Conservation (phyloP, 2,888 invertebrate genomes). For the Euspilapteryx auroguttella region DNA sequence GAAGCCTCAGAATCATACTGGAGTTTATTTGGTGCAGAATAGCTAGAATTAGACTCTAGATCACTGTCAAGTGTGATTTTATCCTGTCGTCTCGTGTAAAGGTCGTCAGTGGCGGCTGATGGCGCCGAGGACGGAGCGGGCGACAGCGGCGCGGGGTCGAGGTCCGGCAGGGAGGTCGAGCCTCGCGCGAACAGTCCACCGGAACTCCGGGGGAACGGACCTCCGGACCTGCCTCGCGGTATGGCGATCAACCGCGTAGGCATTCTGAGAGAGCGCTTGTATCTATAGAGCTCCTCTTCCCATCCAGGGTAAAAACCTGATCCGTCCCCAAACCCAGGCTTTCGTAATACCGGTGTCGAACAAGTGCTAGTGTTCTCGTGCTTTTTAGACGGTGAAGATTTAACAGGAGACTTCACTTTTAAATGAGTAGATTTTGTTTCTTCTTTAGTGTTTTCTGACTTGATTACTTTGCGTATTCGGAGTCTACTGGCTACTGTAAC, state of each 20-base stretch:
- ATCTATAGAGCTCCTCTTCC: slow-evolving; percentile 83
- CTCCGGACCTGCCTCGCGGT: slow-evolving; percentile 66
- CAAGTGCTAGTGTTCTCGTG: slow-evolving; percentile 27
- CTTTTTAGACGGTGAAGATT: slow-evolving; percentile 34
- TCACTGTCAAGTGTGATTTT: slow-evolving; percentile 64
- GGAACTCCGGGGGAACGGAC: slow-evolving; percentile 36
- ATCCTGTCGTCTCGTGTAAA: slow-evolving; percentile 40
- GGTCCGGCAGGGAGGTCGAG: slow-evolving; percentile 76
- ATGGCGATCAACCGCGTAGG: slow-evolving; percentile 80
- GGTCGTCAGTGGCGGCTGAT: slow-evolving; percentile 62
- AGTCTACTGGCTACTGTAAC: slow-evolving; percentile 41
- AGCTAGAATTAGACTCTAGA: slow-evolving; percentile 69
- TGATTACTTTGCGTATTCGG: slow-evolving; percentile 45
- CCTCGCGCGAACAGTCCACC: slow-evolving; percentile 59
- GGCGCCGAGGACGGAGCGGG: slow-evolving; percentile 66
- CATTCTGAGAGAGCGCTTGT: slow-evolving; percentile 80
- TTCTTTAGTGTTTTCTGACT: slow-evolving; percentile 37
- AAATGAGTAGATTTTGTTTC: too few relatives aligned
- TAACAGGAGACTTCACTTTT: slow-evolving; percentile 13
- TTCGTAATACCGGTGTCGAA: slow-evolving; percentile 38
- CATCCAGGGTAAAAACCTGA: slow-evolving; percentile 77
- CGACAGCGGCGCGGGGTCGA: slow-evolving; percentile 74
- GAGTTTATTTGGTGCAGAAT: slow-evolving; percentile 54
- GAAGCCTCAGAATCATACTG: slow-evolving; percentile 70
- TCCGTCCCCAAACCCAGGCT: slow-evolving; percentile 70